Base-by-base conservation (phyloP, 2,888 invertebrate species). In the Xestia ashworthii region DNA sequence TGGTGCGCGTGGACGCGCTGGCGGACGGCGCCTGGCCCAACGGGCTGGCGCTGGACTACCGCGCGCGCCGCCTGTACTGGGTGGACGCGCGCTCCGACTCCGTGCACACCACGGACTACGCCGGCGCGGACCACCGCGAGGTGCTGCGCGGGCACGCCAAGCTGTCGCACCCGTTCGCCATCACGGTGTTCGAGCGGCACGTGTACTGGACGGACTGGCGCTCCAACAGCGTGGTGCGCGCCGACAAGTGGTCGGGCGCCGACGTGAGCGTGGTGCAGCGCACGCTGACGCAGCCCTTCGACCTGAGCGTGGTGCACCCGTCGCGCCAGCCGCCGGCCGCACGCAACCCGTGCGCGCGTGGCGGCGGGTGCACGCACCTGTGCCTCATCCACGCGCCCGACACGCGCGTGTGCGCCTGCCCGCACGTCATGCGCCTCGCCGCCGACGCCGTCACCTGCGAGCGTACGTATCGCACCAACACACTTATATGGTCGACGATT, bases 181-280 rank as follows among this genome's bases (percentile, higher is more conserved):
- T 99, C 84, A 97, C 98, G 0, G 97, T 99, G 78, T 99, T 98
- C 96, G 99, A 98, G 92, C 98, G 98, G 91, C 98, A 98, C 94
- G 98, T 99, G 19, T 99, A 98, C 96, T 99, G 99, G 99, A 99
- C 99, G 0, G 99, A 99, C 95, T 99, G 99, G 99, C 97, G 98
- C 84, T 98, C 98, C 76, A 98, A 98, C 93, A 98, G 98, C 82
- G 98, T 99, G 5, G 98, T 98, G 88, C 97, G 98, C 90, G 99
- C 99, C 50, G 98, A 98, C 95, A 99, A 99, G 95, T 99, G 98
- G 98, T 98, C 98, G 93, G 93, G 98, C 80, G 97, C 97, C 41
- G 98, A 98, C 93, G 98, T 98, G 5, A 97, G 97, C 79, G 97
- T 98, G 25, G 97, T 99, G 87, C 98, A 99, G 93, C 97, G 98